Evolutionary conservation across 2,113 vertebrate species (phyloP), one percentile per base, ranked within the genome.

Genomic region (Phasianus colchicus): DNA sequence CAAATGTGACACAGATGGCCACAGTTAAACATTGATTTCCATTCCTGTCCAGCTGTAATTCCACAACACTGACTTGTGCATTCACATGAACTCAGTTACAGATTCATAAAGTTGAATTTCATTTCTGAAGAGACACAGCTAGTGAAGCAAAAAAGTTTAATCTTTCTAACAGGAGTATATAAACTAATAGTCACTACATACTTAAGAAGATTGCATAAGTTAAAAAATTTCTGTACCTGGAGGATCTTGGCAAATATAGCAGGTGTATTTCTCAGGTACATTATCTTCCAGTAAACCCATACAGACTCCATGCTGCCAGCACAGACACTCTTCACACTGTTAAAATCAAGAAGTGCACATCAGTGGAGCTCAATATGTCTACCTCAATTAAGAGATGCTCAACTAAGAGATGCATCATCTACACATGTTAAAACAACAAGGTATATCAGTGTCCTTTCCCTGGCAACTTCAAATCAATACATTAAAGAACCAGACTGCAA

Each of bases 231-330:
- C 95, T 89, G 65, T 98, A 99, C 99, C 99, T 98, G 99, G 98
- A 63, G 98, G 98, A 96, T 99, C 99, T 96, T 99, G 98, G 98
- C 99, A 99, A 97, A 98, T 96, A 97, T 99, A 99, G 96, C 99
- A 99, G 97, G 97, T 98, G 88, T 99, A 99, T 96, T 98, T 99
- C 83, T 99, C 99, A 17, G 99, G 99, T 81, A 99, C 98, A 84
- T 98, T 99, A 97, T 99, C 98, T 97, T 99, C 99, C 83, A 99
- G 98, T 90, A 99, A 97, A 78, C 99, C 99, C 99, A 99, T 99
- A 93, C 99, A 99, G 84, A 99, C 98, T 67, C 99, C 99, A 72
- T 99, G 99, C 97, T 99, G 99, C 99, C 99, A 99, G 97, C 99
- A 99, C 50, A 99, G 96, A 97, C 99, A 99, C 61, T 99, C 98